Base-by-base conservation (phyloP, 2,797 vertebrate genomes). In the Parotocinclus haroldoi region DNA sequence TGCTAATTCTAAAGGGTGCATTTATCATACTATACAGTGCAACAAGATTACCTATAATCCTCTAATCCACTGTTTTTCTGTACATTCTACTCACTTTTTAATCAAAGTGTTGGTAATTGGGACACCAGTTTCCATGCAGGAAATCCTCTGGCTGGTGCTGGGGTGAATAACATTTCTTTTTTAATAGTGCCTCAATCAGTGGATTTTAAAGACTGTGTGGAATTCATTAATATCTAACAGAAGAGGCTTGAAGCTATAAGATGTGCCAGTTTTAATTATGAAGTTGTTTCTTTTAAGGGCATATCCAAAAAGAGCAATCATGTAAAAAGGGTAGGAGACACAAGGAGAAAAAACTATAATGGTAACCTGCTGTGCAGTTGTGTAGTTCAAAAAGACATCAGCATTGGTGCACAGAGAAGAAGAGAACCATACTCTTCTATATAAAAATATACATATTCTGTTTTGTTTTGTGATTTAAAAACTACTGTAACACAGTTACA, bases 51-150 rank as follows among this genome's bases (percentile, higher is more conserved):
- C 44, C 16, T 51, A 65, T 76, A 74, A 27, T 63, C 60, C 62
- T 61, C 51, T 71, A 80, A 80, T 82, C 80, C 74, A 60, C 60
- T 66, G 53, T 73, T 76, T 77, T 38, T 65, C 63, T 12, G 59
- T 67, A 66, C 59, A 67, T 76, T 76, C 63, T 16, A 49, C 54
- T 60, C 63, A 57, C 75, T 58, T 76, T 71, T 76, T 82, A 76
- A 81, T 82, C 62, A 69, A 66, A 60, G 55, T 3, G 37, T 61
- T 70, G 52, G 42, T 71, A 71, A 78, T 51, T 75, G 64, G 50
- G 63, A 58, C 75, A 81, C 44, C 48, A 5, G 62, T 62, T 72
- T 72, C 19, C 48, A 67, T 7, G 27, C 63, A 51, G 48, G 48
- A 42, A 74, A 70, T 40, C 54, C 69, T 61, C 55, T 37, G 42